These are phyloP conservation scores for Halisarca cf. caerulea DNA, from an alignment of 37 sponge, comb jelly and placozoan species.

Conservation along the genomic window DNA sequence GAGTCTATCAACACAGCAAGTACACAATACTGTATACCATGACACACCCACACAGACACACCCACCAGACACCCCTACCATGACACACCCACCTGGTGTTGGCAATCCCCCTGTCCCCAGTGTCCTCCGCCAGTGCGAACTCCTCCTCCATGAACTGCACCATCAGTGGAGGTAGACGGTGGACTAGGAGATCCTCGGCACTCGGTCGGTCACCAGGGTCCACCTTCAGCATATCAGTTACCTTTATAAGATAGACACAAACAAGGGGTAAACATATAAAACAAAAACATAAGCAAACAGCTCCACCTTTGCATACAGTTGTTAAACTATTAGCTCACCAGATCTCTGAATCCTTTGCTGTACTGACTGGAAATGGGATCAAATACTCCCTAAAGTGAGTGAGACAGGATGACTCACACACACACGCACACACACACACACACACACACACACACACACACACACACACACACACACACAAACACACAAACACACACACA, in stretches of 20 bases:
- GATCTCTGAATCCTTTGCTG: conserved; percentile 68
- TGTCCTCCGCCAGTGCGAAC: neutral
- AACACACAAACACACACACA: conserved; percentile 19
- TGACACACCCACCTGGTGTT: neutral
- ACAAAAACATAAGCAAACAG: neutral
- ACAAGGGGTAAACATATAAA: neutral
- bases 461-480: neutral
- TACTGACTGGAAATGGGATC: conserved; percentile 72
- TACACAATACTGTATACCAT: neutral
- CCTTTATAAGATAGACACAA: conserved; percentile 2
- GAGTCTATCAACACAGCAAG: neutral
- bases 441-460: neutral
- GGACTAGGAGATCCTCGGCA: conserved; percentile 48
- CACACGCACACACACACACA: neutral
- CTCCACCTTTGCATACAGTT: too few relatives aligned
- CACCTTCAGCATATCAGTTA: conserved; percentile 72
- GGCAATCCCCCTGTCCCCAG: neutral
- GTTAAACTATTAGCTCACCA: conserved; percentile 58
- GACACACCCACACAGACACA: neutral
- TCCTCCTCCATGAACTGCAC: conserved; percentile 25
- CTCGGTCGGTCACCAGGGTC: conserved; percentile 72
- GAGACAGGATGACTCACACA: neutral
- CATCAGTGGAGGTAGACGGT: conserved; percentile 43
- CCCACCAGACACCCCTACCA: neutral
- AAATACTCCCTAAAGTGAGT: conserved; percentile 52